These are phyloP conservation scores for Pachymerium ferrugineum DNA, from an alignment of 2,888 invertebrate species.

Conservation along the genomic window DNA sequence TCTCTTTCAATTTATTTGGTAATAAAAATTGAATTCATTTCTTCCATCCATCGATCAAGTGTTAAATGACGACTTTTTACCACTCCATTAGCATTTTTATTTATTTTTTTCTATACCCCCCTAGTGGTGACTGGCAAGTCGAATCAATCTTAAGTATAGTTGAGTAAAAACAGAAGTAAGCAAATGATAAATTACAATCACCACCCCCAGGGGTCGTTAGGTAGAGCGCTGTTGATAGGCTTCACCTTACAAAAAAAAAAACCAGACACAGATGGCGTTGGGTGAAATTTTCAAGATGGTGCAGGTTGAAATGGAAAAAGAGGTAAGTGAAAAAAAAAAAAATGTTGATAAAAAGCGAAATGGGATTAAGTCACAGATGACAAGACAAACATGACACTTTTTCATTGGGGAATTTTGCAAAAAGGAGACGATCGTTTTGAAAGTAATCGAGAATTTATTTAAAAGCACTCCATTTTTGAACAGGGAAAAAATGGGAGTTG, in stretches of 20 bases:
- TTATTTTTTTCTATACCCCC: not conserved
- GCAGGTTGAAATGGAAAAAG: too few relatives aligned
- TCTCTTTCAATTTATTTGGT: not conserved
- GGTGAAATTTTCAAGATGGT: not conserved
- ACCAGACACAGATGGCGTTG: not conserved
- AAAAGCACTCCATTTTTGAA: not conserved
- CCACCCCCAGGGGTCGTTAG: constrained; percentile 3
- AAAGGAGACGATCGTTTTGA: not conserved
- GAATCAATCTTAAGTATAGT: not conserved
- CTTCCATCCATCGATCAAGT: not conserved
- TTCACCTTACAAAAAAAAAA: not conserved
- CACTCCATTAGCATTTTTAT: constrained; percentile 21
- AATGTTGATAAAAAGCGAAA: not conserved
- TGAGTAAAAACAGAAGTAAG: not conserved
- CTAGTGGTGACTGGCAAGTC: not conserved
- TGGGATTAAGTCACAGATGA: not conserved
- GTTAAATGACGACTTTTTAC: not conserved
- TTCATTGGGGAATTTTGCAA: constrained; percentile 20
- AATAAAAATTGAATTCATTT: constrained; percentile 14
- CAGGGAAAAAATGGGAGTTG: too few relatives aligned
- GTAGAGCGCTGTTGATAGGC: not conserved
- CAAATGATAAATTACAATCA: constrained; percentile 12
- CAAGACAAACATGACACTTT: constrained; percentile 24
- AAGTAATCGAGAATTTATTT: not conserved
- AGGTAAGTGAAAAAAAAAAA: not conserved